Percentiles rank a stretch among this genome's conserved stretches.
phyloP scores from a whole-genome alignment of 2,888 invertebrate genomes.

The Tenthredo amoena region DNA sequence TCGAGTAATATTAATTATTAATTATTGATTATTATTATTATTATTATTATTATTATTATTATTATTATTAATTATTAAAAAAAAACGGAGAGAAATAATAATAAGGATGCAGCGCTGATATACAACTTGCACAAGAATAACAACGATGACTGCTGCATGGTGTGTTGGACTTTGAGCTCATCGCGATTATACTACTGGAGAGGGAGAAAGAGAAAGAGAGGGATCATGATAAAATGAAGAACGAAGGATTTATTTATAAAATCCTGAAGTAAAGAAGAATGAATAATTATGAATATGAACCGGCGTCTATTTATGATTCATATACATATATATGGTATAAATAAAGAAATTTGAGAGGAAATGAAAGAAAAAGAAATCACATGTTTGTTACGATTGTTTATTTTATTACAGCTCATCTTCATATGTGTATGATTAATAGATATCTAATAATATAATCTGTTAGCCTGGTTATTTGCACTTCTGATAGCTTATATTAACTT shows the following conservation, averaged over 20 bases:
- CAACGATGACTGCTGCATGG: neutral
- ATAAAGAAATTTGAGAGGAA: neutral
- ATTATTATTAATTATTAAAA: neutral
- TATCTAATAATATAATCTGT: no score
- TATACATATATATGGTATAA: neutral
- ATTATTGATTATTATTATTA: neutral
- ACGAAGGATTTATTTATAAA: neutral
- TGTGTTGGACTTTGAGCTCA: neutral
- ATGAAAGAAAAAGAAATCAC: neutral
- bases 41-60: conserved; percentile 1
- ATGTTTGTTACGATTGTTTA: no score
- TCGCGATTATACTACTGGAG: neutral
- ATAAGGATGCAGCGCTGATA: conserved; percentile 4
- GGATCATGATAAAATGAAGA: neutral
- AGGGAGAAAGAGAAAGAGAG: neutral
- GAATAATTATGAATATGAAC: neutral
- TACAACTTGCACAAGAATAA: neutral
- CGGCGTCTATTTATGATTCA: conserved; percentile 11
- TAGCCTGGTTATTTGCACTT: no score
- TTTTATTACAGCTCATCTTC: no score
- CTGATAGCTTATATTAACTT: no score
- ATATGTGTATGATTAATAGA: no score
- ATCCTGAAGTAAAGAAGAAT: neutral
- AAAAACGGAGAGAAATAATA: neutral
- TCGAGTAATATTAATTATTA: conserved; percentile 3